These are phyloP conservation scores for Microcaecilia unicolor DNA, from an alignment of 2,797 vertebrate genomes.

Conservation along the genomic window DNA sequence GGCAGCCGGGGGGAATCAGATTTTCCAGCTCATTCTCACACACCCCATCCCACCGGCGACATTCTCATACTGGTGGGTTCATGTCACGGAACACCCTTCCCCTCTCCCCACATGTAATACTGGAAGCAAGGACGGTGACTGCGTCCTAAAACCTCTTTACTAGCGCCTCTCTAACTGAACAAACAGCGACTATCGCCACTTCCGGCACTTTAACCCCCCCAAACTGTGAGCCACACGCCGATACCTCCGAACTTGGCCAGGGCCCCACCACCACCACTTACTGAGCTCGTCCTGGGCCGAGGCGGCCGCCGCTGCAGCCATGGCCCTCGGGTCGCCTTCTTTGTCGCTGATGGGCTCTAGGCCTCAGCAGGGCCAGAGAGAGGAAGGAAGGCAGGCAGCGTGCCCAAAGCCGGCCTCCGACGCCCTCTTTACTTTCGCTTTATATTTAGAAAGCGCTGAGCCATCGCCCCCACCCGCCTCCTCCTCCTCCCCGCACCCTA, in stretches of 20 bases:
- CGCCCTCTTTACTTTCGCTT: conserved; percentile 12
- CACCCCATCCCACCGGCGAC: too few relatives aligned
- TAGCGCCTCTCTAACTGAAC: too few relatives aligned
- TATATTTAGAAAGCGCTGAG: conserved; percentile 51
- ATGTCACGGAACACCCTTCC: too few relatives aligned
- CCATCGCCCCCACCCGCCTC: conserved; percentile 10
- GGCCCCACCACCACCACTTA: conserved; percentile 48
- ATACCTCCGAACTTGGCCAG: not conserved
- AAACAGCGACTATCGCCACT: too few relatives aligned
- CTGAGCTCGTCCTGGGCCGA: conserved; percentile 95
- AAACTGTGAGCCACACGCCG: conserved; percentile 43
- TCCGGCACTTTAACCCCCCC: conserved; percentile 45
- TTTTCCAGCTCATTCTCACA: too few relatives aligned
- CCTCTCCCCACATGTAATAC: too few relatives aligned
- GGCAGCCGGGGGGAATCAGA: too few relatives aligned
- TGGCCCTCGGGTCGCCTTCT: conserved; percentile 28
- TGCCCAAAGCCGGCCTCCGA: conserved; percentile 5
- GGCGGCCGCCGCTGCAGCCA: conserved; percentile 55
- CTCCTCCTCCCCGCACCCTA: not conserved
- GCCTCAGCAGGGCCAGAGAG: too few relatives aligned
- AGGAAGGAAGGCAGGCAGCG: not conserved
- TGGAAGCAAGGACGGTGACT: too few relatives aligned
- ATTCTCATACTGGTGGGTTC: too few relatives aligned
- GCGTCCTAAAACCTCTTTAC: too few relatives aligned
- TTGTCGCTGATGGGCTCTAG: too few relatives aligned